A percentile compares a stretch with the other conserved stretches of the same genome.
Evolutionary conservation across 2,797 vertebrate genomes (phyloP).

Genomic region (Sternarchorhynchus goeldii): DNA sequence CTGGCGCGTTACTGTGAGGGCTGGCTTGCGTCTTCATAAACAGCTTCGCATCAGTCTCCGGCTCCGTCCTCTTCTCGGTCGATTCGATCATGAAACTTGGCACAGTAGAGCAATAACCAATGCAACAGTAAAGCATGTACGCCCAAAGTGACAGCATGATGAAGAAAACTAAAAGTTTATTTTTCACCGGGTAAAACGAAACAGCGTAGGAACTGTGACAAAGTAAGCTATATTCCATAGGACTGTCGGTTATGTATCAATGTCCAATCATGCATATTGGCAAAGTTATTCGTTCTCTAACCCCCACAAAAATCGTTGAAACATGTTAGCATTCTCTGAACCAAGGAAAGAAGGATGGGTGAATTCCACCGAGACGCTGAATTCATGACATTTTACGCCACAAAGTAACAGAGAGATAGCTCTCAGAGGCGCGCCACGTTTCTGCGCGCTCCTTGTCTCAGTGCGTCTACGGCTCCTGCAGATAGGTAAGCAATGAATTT

Average conservation of each 20-base stretch:
- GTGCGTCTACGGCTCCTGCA: constrained; percentile 7
- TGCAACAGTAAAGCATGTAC: constrained; percentile 90
- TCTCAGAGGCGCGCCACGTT: not conserved
- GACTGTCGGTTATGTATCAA: constrained; percentile 69
- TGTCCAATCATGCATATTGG: constrained; percentile 74
- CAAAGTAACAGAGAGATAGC: not conserved
- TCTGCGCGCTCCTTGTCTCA: not conserved
- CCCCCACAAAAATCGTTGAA: constrained; percentile 53
- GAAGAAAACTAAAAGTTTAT: constrained; percentile 86
- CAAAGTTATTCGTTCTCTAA: constrained; percentile 61
- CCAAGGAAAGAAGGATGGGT: not conserved
- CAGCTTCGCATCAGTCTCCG: not conserved
- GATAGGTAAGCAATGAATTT: constrained; percentile 52
- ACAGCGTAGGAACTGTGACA: constrained; percentile 82
- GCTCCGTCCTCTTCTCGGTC: constrained; percentile 43
- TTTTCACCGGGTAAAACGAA: constrained; percentile 81
- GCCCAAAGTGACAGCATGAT: constrained; percentile 94
- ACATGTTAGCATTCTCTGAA: constrained; percentile 32
- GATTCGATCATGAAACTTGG: constrained; percentile 73
- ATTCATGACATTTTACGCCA: constrained; percentile 30
- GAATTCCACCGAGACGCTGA: not conserved
- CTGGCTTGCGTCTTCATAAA: too few species aligned
- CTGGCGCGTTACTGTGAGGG: too few species aligned
- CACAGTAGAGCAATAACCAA: constrained; percentile 82
- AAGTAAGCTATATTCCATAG: constrained; percentile 91